A percentile compares a stretch with the other conserved stretches of the same genome.
These are phyloP conservation scores for Stenoptilia bipunctidactyla DNA, from an alignment of 2,888 invertebrate genomes.

Conservation along the genomic window DNA sequence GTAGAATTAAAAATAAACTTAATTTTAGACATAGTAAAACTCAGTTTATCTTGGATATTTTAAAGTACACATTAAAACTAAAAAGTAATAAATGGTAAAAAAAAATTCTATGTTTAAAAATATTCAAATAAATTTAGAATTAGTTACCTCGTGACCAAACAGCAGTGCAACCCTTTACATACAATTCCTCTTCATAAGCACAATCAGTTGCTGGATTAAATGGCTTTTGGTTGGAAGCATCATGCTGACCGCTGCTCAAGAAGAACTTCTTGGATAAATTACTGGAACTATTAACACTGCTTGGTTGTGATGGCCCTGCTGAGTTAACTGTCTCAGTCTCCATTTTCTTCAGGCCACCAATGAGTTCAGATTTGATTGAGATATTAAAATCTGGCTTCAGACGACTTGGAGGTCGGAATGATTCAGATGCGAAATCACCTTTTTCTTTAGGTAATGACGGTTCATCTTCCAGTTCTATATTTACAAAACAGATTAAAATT, in stretches of 20 bases:
- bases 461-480: conserved; percentile 44
- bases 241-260: conserved; percentile 27
- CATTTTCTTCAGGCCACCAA: conserved; percentile 33
- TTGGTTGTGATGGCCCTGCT: conserved; percentile 37
- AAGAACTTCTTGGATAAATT: conserved; percentile 61
- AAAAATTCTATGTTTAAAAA: too few species aligned
- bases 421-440: conserved; percentile 44
- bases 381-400: conserved; percentile 58
- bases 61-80: too few species aligned
- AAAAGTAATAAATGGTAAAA: too few species aligned
- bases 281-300: conserved; percentile 57
- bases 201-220: conserved; percentile 52
- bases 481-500: too few species aligned
- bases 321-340: conserved; percentile 31
- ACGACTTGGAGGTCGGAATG: conserved; percentile 47
- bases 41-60: too few species aligned
- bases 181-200: conserved; percentile 87
- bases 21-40: too few species aligned
- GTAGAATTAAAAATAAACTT: too few species aligned
- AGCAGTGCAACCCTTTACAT: conserved; percentile 86
- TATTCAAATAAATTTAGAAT: conserved; percentile 1
- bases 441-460: conserved; percentile 37
- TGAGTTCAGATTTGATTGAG: conserved; percentile 53
- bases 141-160: conserved; percentile 79
- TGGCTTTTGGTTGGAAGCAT: conserved; percentile 25